phyloP scores from a whole-genome alignment of 2,888 invertebrate species.

The Oscheius sp. region DNA sequence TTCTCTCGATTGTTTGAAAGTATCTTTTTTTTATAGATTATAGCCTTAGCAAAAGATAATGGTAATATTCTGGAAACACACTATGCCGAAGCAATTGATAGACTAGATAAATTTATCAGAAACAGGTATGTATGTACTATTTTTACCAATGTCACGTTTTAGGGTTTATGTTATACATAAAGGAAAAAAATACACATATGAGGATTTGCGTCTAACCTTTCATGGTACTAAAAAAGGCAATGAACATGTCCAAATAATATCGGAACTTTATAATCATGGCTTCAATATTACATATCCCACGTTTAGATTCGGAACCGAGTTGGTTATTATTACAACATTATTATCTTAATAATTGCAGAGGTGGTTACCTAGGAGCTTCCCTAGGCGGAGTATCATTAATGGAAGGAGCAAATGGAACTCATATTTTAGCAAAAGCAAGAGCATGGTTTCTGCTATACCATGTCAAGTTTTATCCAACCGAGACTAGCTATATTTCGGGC shows the following conservation, averaged over 20 bases:
- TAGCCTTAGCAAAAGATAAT: constrained; percentile 82
- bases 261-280: constrained; percentile 64
- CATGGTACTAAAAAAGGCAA: constrained; percentile 51
- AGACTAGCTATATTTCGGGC: constrained; percentile 67
- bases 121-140: constrained; percentile 36
- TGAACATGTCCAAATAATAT: constrained; percentile 64
- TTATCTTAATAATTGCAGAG: too few relatives aligned
- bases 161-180: constrained; percentile 51
- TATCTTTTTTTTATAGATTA: constrained; percentile 73
- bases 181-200: constrained; percentile 57
- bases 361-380: constrained; percentile 65
- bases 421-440: constrained; percentile 56
- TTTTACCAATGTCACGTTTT: background rate
- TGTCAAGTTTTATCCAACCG: constrained; percentile 66
- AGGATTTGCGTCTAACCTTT: constrained; percentile 67
- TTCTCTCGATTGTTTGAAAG: constrained; percentile 19
- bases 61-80: constrained; percentile 83
- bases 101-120: constrained; percentile 64
- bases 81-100: constrained; percentile 63
- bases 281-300: constrained; percentile 69
- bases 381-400: constrained; percentile 67
- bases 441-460: constrained; percentile 71
- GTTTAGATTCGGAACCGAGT: constrained; percentile 66
- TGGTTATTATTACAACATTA: constrained; percentile 31
- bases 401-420: constrained; percentile 55